A percentile compares a stretch with the other conserved stretches of the same genome.
These are phyloP conservation scores for Cromileptes altivelis DNA, from an alignment of 2,113 vertebrate genomes.

Conservation along the genomic window DNA sequence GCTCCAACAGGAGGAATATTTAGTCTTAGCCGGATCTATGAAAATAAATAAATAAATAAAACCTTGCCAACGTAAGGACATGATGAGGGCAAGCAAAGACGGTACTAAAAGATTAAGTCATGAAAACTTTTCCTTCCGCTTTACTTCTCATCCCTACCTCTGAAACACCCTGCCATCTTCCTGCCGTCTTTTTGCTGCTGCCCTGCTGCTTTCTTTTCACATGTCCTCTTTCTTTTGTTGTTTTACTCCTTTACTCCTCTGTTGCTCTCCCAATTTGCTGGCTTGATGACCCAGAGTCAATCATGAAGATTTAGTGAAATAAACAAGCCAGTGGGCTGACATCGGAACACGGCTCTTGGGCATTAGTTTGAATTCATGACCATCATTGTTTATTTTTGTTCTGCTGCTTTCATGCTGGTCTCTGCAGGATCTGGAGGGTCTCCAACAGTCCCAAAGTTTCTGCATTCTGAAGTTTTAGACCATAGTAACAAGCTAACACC, in stretches of 20 bases:
- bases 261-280: conserved; percentile 12
- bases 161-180: neutral
- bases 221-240: neutral
- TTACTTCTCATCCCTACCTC: neutral
- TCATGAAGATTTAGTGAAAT: conserved; percentile 36
- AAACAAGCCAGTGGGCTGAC: conserved; percentile 1
- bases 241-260: conserved; percentile 6
- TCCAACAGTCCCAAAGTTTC: conserved; percentile 11
- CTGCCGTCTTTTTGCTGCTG: neutral
- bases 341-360: neutral
- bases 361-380: conserved; percentile 2
- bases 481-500: neutral
- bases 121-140: neutral
- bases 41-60: too few relatives aligned
- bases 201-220: conserved; percentile 21
- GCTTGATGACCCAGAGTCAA: conserved; percentile 28
- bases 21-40: too few relatives aligned
- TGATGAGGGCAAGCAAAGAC: neutral
- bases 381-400: conserved; percentile 20
- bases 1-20: neutral
- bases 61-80: neutral
- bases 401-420: conserved; percentile 25
- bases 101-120: neutral
- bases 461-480: neutral
- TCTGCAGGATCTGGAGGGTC: conserved; percentile 20